phyloP scores from a whole-genome alignment of 2,113 vertebrate genomes.

The Isichthys henryi region DNA sequence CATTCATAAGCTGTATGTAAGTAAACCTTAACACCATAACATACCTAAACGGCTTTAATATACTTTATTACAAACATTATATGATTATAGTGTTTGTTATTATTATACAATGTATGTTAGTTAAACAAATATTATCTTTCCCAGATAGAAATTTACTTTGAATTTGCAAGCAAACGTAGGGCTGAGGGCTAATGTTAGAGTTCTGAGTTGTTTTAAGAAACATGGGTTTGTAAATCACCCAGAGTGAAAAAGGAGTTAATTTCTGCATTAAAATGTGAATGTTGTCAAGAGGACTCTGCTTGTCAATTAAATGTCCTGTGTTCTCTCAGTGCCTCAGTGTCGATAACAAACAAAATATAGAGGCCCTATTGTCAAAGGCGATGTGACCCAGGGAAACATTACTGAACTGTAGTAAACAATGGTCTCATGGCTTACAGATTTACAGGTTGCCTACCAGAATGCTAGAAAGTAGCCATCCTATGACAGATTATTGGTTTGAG shows the following conservation, averaged over 20 bases:
- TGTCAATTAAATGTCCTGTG: background rate
- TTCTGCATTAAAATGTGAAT: background rate
- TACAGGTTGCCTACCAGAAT: background rate
- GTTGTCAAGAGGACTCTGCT: background rate
- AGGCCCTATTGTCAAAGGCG: background rate
- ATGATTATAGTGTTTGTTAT: background rate
- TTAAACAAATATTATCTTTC: background rate
- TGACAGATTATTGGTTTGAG: background rate
- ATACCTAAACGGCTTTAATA: background rate
- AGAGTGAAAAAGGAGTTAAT: background rate
- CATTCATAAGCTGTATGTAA: background rate
- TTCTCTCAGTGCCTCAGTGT: background rate
- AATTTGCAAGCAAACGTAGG: background rate
- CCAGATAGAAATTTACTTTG: background rate
- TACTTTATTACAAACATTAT: background rate
- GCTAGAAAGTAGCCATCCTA: background rate
- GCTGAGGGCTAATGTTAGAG: background rate
- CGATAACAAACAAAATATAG: background rate
- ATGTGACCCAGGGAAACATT: background rate
- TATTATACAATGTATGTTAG: background rate
- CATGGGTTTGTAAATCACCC: background rate
- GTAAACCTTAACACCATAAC: background rate
- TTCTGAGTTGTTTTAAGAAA: background rate
- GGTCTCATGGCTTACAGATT: background rate
- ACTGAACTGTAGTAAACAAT: background rate